Evolutionary conservation across 2,797 vertebrate species (phyloP).

Genomic region (Adrianichthys oophorus): DNA sequence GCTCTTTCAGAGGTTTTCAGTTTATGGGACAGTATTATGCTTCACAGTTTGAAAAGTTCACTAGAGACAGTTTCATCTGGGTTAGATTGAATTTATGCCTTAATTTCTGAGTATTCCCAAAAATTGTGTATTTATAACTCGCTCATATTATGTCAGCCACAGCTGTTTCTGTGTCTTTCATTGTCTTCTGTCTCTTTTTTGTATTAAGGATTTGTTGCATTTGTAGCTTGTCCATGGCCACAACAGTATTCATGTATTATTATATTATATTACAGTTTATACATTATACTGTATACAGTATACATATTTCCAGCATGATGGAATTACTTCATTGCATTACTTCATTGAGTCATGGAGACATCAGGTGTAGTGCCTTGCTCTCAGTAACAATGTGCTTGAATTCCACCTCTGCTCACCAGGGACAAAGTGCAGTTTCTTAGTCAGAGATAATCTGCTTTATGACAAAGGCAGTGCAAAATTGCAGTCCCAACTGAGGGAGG

Average conservation of each 20-base stretch:
- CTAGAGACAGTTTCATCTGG: not conserved
- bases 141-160: constrained; percentile 14
- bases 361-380: constrained; percentile 51
- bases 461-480: constrained; percentile 19
- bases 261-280: no score
- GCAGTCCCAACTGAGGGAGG: constrained; percentile 36
- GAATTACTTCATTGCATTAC: constrained; percentile 12
- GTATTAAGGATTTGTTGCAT: constrained; percentile 13
- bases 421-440: constrained; percentile 33
- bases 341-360: constrained; percentile 31
- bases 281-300: no score
- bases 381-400: constrained; percentile 43
- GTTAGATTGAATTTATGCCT: not conserved
- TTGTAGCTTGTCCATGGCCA: not conserved
- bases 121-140: constrained; percentile 4
- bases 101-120: not conserved
- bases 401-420: constrained; percentile 38
- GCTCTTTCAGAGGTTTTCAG: not conserved
- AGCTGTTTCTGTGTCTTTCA: constrained; percentile 1
- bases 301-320: constrained; percentile 3
- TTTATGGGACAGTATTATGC: not conserved
- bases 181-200: not conserved
- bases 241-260: no score
- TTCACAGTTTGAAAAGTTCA: not conserved
- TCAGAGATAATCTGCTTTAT: constrained; percentile 44